phyloP scores from a whole-genome alignment of 1,140 invertebrate genomes.

The Pachypsylla venusta region DNA sequence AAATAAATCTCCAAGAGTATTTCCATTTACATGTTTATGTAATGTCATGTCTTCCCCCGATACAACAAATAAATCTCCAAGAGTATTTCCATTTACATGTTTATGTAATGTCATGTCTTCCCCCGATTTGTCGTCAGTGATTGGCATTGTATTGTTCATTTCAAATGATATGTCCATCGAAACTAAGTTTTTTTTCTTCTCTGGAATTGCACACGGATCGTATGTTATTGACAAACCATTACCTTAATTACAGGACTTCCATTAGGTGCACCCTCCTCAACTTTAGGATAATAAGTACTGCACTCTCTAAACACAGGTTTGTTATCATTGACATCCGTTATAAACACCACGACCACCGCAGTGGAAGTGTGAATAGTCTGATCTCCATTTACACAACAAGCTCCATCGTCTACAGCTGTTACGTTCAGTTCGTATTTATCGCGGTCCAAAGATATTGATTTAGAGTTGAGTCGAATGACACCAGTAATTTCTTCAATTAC shows the following conservation, averaged over 20 bases:
- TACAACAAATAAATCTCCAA: no score
- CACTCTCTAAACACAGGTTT: slow-evolving; percentile 90
- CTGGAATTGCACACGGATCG: no score
- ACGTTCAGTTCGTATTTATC: slow-evolving; percentile 90
- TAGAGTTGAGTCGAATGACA: slow-evolving; percentile 74
- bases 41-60: no score
- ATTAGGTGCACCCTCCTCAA: slow-evolving; percentile 81
- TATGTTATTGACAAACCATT: slow-evolving; percentile 6
- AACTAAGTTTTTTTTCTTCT: no score
- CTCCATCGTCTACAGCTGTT: slow-evolving; percentile 83
- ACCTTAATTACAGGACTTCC: slow-evolving; percentile 80
- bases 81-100: no score
- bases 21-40: no score
- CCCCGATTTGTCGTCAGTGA: no score
- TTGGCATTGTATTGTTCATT: no score
- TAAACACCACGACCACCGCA: slow-evolving; percentile 90
- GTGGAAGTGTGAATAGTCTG: slow-evolving; percentile 77
- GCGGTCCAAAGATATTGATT: slow-evolving; percentile 64
- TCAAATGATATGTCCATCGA: no score
- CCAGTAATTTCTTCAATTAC: slow-evolving; percentile 91
- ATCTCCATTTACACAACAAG: slow-evolving; percentile 76
- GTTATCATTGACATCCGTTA: slow-evolving; percentile 91
- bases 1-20: no score
- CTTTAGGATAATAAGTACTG: slow-evolving; percentile 77
- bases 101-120: no score